Conservation (phyloP, 1,140 invertebrate genomes). For the Drosophila ogumai region DNA sequence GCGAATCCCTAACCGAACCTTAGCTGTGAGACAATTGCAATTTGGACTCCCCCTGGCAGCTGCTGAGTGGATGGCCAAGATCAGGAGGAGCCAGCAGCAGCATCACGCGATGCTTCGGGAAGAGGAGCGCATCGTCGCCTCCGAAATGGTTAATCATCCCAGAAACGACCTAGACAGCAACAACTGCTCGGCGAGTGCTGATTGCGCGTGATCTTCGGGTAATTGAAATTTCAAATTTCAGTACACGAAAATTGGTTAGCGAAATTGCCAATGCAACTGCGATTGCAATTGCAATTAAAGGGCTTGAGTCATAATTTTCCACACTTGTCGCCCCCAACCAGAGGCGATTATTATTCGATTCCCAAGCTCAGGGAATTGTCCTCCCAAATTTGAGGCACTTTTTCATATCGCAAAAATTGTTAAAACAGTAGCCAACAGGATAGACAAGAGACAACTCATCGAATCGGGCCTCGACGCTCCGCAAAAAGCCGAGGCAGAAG, state of each 20-base stretch:
- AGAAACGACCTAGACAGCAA: constrained; percentile 46
- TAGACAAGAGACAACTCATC: constrained; percentile 59
- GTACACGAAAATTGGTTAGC: constrained; percentile 49
- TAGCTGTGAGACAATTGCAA: constrained; percentile 43
- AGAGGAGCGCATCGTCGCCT: constrained; percentile 34
- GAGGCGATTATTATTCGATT: constrained; percentile 7
- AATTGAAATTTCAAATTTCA: constrained; percentile 74
- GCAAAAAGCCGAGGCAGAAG: not conserved
- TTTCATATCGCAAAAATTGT: constrained; percentile 40
- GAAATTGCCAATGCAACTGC: constrained; percentile 36
- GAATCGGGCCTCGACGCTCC: constrained; percentile 34
- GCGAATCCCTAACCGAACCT: not conserved
- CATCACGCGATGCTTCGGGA: constrained; percentile 45
- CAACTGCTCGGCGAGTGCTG: constrained; percentile 44
- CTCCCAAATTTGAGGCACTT: constrained; percentile 29
- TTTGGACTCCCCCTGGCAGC: constrained; percentile 34
- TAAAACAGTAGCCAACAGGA: constrained; percentile 52
- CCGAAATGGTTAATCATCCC: constrained; percentile 63
- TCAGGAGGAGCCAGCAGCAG: constrained; percentile 2
- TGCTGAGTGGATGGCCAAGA: constrained; percentile 31
- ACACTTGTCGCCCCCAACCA: constrained; percentile 67
- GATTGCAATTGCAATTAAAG: constrained; percentile 67
- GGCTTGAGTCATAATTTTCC: constrained; percentile 58
- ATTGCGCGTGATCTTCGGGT: constrained; percentile 75
- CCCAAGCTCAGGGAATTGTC: constrained; percentile 10